Conservation (phyloP, 2,888 invertebrate genomes). For the Dugesia japonica region DNA sequence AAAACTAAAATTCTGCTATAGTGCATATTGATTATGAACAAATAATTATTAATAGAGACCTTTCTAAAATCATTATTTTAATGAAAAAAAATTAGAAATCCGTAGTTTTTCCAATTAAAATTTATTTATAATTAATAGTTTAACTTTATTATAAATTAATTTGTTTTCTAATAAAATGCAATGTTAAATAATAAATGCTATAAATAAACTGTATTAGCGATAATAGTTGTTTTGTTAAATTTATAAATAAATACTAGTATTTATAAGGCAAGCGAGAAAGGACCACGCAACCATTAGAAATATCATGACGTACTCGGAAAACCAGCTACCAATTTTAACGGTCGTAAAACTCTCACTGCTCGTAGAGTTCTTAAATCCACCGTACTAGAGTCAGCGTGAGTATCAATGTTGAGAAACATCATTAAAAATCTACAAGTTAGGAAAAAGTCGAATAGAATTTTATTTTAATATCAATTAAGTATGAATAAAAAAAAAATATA, state of each 20-base stretch:
- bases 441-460: constrained; percentile 32
- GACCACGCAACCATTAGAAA: constrained; percentile 6
- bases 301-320: constrained; percentile 84
- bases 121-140: too few relatives aligned
- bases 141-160: too few relatives aligned
- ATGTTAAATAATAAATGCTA: too few relatives aligned
- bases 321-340: constrained; percentile 98
- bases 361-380: constrained; percentile 88
- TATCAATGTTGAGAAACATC: constrained; percentile 60
- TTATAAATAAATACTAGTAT: constrained; percentile 20
- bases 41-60: too few relatives aligned
- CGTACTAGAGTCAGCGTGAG: constrained; percentile 2
- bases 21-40: too few relatives aligned
- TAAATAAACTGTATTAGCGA: background rate
- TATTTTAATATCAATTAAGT: background rate
- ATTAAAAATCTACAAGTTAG: constrained; percentile 42
- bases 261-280: constrained; percentile 50
- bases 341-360: constrained; percentile 96
- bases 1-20: too few relatives aligned
- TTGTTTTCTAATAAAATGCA: too few relatives aligned
- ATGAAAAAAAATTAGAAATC: too few relatives aligned
- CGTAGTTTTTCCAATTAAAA: too few relatives aligned
- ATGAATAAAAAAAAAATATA: background rate
- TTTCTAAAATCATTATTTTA: too few relatives aligned
- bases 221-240: too few relatives aligned